Evolutionary conservation across 2,797 vertebrate genomes (phyloP).

Genomic region (Melanotaenia pygmaea): DNA sequence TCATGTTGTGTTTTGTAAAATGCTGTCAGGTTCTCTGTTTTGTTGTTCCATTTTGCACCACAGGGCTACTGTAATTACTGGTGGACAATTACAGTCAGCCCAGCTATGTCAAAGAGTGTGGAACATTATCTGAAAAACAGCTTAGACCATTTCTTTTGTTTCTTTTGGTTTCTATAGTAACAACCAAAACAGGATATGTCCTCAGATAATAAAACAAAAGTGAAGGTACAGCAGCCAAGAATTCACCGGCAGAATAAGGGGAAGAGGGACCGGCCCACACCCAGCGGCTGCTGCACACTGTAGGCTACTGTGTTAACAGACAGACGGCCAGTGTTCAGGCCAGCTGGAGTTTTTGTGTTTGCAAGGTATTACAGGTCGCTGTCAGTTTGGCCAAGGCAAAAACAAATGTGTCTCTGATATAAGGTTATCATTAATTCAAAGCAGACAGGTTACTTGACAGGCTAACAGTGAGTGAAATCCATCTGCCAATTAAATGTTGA

Average conservation of each 20-base stretch:
- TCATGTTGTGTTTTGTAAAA: neutral
- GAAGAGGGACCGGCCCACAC: slow-evolving; percentile 51
- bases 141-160: slow-evolving; percentile 70
- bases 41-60: neutral
- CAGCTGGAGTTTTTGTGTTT: slow-evolving; percentile 29
- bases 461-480: neutral
- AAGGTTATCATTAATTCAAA: slow-evolving; percentile 28
- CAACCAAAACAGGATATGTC: slow-evolving; percentile 80
- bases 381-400: slow-evolving; percentile 22
- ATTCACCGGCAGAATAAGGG: slow-evolving; percentile 57
- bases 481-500: slow-evolving; percentile 38
- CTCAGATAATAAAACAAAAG: slow-evolving; percentile 80
- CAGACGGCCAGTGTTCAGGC: slow-evolving; percentile 8
- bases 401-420: slow-evolving; percentile 18
- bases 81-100: slow-evolving; percentile 36
- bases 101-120: slow-evolving; percentile 34
- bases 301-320: slow-evolving; percentile 41
- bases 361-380: slow-evolving; percentile 31
- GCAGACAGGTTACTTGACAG: slow-evolving; percentile 16
- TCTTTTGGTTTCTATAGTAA: slow-evolving; percentile 69
- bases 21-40: neutral
- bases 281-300: slow-evolving; percentile 35
- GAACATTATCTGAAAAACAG: slow-evolving; percentile 63
- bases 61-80: neutral
- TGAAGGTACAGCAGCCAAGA: slow-evolving; percentile 65